phyloP scores from a whole-genome alignment of 2,113 vertebrate species.

The Vombatus ursinus region DNA sequence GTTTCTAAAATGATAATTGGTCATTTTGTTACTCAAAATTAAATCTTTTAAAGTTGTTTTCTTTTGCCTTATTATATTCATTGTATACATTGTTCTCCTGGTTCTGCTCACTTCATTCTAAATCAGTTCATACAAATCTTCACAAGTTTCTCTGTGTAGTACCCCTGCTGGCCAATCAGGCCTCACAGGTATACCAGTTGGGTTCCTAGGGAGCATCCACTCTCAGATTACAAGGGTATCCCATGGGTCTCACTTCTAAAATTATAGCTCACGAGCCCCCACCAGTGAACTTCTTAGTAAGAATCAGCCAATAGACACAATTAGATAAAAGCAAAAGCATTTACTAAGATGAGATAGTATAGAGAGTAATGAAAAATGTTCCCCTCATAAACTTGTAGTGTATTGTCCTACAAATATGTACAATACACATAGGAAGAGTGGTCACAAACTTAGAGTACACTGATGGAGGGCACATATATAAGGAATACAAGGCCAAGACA shows the following conservation, averaged over 20 bases:
- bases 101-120: background rate
- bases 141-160: background rate
- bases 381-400: background rate
- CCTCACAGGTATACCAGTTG: background rate
- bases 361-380: background rate
- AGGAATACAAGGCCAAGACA: background rate
- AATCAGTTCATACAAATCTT: background rate
- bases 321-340: background rate
- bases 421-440: background rate
- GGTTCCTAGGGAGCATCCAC: background rate
- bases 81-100: background rate
- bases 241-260: background rate
- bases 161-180: background rate
- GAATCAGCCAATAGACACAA: background rate
- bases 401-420: background rate
- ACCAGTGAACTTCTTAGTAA: background rate
- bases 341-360: background rate
- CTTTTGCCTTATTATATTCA: background rate
- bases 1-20: too few species aligned
- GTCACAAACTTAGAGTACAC: background rate
- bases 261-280: background rate
- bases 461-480: background rate
- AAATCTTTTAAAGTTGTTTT: background rate
- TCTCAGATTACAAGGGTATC: background rate
- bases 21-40: background rate